A percentile compares a stretch with the other conserved stretches of the same genome.
phyloP scores from a whole-genome alignment of 2,797 vertebrate species.

The Sebastes itinus region DNA sequence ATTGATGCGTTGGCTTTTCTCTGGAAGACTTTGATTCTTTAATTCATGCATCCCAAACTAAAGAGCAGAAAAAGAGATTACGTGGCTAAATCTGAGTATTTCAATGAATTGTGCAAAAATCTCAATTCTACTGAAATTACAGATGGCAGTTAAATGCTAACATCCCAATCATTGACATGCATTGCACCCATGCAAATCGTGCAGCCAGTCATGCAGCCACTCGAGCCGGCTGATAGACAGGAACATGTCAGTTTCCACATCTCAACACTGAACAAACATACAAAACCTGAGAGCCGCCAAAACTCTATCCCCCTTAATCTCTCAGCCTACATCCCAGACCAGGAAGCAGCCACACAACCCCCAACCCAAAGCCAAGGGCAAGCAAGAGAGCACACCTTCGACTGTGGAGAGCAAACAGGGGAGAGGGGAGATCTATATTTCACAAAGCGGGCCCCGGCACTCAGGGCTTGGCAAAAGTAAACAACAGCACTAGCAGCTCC shows the following conservation, averaged over 20 bases:
- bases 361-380: conserved; percentile 73
- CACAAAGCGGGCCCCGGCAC: conserved; percentile 68
- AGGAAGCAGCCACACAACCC: conserved; percentile 65
- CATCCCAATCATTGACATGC: neutral
- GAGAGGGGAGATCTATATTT: conserved; percentile 67
- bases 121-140: neutral
- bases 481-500: conserved; percentile 69
- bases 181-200: neutral
- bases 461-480: conserved; percentile 78
- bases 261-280: conserved; percentile 73
- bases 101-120: neutral
- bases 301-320: conserved; percentile 76
- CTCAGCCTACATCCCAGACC: conserved; percentile 67
- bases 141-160: neutral
- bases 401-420: conserved; percentile 75
- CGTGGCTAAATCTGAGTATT: neutral
- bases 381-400: conserved; percentile 72
- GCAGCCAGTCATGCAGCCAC: neutral
- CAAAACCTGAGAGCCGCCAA: conserved; percentile 59
- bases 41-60: neutral
- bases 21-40: neutral
- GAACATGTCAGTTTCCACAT: conserved; percentile 55
- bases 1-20: neutral
- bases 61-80: neutral
- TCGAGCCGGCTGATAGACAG: conserved; percentile 31